phyloP scores from a whole-genome alignment of 2,113 vertebrate species.

The Cynopterus brachyotis region DNA sequence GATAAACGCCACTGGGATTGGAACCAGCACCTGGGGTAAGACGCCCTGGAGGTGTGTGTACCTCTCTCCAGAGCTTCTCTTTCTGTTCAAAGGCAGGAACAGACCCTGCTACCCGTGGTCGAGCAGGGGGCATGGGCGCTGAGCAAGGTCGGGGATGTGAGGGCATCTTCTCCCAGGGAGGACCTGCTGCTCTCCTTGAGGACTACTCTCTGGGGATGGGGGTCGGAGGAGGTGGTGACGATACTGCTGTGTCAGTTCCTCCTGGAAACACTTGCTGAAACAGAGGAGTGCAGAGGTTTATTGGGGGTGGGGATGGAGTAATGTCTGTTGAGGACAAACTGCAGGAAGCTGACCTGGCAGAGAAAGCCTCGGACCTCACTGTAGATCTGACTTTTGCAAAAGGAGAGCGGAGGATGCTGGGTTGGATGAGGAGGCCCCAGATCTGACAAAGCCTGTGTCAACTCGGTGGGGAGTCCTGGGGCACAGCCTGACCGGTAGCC shows the following conservation, averaged over 20 bases:
- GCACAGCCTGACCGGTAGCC: accelerated
- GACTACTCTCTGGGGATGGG: too few relatives aligned
- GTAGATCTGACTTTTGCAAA: background rate
- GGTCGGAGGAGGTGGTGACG: accelerated
- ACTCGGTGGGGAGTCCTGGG: background rate
- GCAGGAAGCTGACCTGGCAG: background rate
- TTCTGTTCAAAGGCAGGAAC: background rate
- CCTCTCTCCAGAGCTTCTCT: background rate
- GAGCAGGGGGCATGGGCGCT: background rate
- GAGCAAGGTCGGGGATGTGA: background rate
- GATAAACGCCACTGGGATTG: background rate
- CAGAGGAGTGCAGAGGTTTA: background rate
- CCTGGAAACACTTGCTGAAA: background rate
- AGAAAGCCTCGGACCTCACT: background rate
- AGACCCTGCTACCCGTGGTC: background rate
- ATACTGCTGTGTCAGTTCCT: background rate
- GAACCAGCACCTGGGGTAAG: background rate
- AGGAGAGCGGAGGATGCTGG: accelerated
- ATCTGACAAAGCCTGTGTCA: background rate
- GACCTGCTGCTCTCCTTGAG: background rate
- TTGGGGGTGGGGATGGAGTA: background rate
- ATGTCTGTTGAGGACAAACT: background rate
- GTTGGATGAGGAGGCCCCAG: background rate
- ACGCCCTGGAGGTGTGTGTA: background rate
- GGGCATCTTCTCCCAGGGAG: background rate